Percentiles rank a stretch among this genome's conserved stretches.
Conservation (phyloP, 37 sponge, comb jelly and placozoan genomes). For the Ephydatia muelleri region DNA sequence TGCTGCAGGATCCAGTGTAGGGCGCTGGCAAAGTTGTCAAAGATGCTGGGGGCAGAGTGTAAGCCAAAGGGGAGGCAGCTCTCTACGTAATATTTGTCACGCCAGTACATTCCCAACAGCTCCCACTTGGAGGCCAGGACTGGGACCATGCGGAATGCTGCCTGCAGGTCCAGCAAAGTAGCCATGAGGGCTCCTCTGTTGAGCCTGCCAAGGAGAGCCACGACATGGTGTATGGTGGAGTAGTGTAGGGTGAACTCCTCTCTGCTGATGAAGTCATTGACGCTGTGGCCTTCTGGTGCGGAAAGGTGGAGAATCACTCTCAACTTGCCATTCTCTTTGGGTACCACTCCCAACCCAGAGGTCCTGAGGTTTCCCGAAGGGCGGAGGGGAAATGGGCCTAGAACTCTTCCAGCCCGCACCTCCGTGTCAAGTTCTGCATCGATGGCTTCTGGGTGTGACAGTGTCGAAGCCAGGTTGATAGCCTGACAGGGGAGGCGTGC, state of each 20-base stretch:
- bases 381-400: slow-evolving; percentile 6
- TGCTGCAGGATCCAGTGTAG: slow-evolving; percentile 34
- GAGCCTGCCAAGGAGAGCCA: neutral
- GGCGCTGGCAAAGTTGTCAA: slow-evolving; percentile 13
- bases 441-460: too few species aligned
- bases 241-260: slow-evolving; percentile 17
- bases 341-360: slow-evolving; percentile 19
- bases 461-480: too few species aligned
- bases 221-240: slow-evolving; percentile 12
- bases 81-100: neutral
- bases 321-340: slow-evolving; percentile 31
- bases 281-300: slow-evolving; percentile 30
- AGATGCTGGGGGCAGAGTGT: slow-evolving; percentile 25
- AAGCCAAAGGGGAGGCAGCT: slow-evolving; percentile 26
- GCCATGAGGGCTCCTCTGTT: slow-evolving; percentile 12
- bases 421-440: neutral
- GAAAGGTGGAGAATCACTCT: slow-evolving; percentile 27
- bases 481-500: too few species aligned
- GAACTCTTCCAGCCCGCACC: neutral
- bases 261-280: slow-evolving; percentile 25
- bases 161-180: too few species aligned
- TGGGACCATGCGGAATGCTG: slow-evolving; percentile 26
- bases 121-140: too few species aligned
- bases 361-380: neutral
- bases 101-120: too few species aligned